A percentile compares a stretch with the other conserved stretches of the same genome.
Evolutionary conservation across 2,888 invertebrate genomes (phyloP).

Genomic region (Sericinus montela): DNA sequence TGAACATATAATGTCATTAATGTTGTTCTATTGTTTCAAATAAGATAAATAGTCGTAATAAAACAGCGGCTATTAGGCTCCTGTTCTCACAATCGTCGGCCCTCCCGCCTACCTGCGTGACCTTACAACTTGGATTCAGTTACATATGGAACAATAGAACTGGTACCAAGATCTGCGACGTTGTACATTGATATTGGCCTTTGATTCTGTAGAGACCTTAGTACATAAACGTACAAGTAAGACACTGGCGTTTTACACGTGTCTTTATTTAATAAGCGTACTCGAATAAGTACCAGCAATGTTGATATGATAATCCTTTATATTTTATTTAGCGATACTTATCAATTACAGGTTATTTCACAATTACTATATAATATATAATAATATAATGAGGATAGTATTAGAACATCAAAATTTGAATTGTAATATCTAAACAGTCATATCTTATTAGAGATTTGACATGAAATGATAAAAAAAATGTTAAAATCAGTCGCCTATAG

Average conservation of each 20-base stretch:
- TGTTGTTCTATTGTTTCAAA: slow-evolving; percentile 14
- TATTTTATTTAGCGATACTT: no score
- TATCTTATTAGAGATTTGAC: no score
- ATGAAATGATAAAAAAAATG: slow-evolving; percentile 9
- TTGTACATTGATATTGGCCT: slow-evolving; percentile 22
- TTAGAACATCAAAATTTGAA: no score
- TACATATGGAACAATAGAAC: slow-evolving; percentile 49
- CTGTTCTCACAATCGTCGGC: slow-evolving; percentile 11
- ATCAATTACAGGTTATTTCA: no score
- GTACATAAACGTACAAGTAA: background rate
- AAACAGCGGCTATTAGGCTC: slow-evolving; percentile 23
- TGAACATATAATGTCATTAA: no score
- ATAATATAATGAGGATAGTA: no score
- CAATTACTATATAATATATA: no score
- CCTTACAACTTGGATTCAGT: slow-evolving; percentile 46
- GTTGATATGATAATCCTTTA: background rate
- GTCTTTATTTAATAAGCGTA: no score
- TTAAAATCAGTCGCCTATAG: slow-evolving; percentile 1
- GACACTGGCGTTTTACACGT: background rate
- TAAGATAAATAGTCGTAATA: slow-evolving; percentile 13
- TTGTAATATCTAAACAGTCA: no score
- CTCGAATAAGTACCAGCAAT: no score
- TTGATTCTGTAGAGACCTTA: slow-evolving; percentile 3
- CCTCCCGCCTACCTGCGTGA: slow-evolving; percentile 41
- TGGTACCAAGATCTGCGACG: slow-evolving; percentile 36